A percentile compares a stretch with the other conserved stretches of the same genome.
These are phyloP conservation scores for Heteromormyrus szaboi DNA, from an alignment of 2,797 vertebrate genomes.

Conservation along the genomic window DNA sequence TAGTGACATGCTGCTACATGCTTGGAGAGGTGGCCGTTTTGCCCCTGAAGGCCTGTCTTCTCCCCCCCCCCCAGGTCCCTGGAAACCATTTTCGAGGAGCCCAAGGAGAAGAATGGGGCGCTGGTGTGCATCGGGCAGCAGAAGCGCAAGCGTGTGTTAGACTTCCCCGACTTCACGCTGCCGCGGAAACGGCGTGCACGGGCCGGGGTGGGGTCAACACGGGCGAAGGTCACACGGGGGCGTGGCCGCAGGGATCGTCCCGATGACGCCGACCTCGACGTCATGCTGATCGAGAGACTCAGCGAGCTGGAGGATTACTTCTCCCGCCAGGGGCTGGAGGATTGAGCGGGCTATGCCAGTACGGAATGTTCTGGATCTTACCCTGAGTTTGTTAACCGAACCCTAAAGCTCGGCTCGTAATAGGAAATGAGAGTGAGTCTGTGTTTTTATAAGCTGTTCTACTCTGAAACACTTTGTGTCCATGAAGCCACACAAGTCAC, in stretches of 20 bases:
- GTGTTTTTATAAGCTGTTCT: neutral
- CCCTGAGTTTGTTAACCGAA: neutral
- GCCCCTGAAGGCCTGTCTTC: neutral
- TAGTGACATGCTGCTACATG: neutral
- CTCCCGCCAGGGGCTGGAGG: constrained; percentile 62
- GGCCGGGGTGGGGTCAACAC: constrained; percentile 48
- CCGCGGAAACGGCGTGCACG: constrained; percentile 75
- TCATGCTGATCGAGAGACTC: constrained; percentile 82
- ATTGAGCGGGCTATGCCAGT: constrained; percentile 22
- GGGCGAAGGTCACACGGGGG: constrained; percentile 62
- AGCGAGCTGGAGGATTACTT: constrained; percentile 83
- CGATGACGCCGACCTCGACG: constrained; percentile 71
- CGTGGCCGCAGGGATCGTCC: constrained; percentile 65
- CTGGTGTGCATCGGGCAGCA: constrained; percentile 84
- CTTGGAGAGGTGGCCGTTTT: neutral
- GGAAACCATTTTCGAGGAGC: constrained; percentile 96
- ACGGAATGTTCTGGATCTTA: neutral
- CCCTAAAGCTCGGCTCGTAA: neutral
- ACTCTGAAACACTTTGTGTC: neutral
- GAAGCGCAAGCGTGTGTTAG: constrained; percentile 81
- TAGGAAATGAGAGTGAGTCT: neutral
- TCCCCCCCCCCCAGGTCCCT: constrained; percentile 63
- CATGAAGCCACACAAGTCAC: neutral
- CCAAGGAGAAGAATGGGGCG: constrained; percentile 79
- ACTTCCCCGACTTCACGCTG: constrained; percentile 87